These are phyloP conservation scores for Carapus acus DNA, from an alignment of 2,797 vertebrate species.

Conservation along the genomic window DNA sequence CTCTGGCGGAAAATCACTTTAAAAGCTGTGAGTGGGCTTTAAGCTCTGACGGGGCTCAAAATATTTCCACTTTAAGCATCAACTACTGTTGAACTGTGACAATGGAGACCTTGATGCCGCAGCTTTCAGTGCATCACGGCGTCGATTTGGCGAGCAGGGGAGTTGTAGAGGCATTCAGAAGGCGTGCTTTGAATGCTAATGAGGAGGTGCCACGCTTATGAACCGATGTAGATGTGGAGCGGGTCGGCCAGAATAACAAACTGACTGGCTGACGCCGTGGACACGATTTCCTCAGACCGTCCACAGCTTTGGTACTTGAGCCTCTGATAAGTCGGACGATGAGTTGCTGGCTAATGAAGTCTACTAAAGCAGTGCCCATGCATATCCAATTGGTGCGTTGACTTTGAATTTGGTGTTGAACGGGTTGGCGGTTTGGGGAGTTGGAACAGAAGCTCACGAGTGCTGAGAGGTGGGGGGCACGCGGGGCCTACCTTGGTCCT, in stretches of 20 bases:
- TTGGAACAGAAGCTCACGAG: background rate
- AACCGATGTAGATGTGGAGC: background rate
- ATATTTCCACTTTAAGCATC: slow-evolving; percentile 16
- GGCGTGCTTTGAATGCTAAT: slow-evolving; percentile 25
- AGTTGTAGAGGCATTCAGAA: slow-evolving; percentile 13
- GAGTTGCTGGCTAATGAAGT: slow-evolving; percentile 12
- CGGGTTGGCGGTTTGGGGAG: background rate
- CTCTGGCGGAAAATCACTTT: slow-evolving; percentile 41
- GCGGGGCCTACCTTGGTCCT: slow-evolving; percentile 88
- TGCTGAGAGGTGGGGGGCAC: background rate
- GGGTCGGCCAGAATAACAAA: slow-evolving; percentile 3
- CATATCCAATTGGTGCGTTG: too few species aligned
- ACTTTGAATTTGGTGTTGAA: background rate
- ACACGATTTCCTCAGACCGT: background rate
- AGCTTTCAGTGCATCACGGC: background rate
- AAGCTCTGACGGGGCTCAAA: slow-evolving; percentile 24
- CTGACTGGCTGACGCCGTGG: background rate
- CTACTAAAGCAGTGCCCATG: too few species aligned
- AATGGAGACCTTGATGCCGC: background rate
- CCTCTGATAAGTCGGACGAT: slow-evolving; percentile 17
- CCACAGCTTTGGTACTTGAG: background rate
- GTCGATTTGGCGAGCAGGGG: background rate
- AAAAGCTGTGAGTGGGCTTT: slow-evolving; percentile 42
- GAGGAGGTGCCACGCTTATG: slow-evolving; percentile 11
- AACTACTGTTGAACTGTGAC: slow-evolving; percentile 33